Percentiles rank a stretch among this genome's conserved stretches.
phyloP scores from a whole-genome alignment of 2,797 vertebrate genomes.

The Cebuella pygmaea region DNA sequence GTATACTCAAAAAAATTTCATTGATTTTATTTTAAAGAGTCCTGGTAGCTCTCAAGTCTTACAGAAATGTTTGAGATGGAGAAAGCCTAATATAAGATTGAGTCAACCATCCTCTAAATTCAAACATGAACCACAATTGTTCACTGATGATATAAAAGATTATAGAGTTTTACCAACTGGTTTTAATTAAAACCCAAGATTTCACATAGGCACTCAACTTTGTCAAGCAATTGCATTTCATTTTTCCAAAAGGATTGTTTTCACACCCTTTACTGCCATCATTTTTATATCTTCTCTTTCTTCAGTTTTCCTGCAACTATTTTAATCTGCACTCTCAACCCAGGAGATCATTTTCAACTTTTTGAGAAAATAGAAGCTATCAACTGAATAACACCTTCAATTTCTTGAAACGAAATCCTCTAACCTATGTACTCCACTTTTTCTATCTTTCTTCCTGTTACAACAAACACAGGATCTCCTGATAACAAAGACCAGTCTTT shows the following conservation, averaged over 20 bases:
- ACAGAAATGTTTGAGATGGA: neutral
- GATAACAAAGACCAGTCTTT: neutral
- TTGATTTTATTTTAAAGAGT: slow-evolving; percentile 7
- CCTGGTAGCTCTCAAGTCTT: neutral
- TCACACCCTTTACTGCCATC: neutral
- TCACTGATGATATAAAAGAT: neutral
- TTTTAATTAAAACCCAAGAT: neutral
- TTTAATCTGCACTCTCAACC: neutral
- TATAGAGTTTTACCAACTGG: neutral
- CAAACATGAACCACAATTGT: neutral
- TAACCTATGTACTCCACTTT: neutral
- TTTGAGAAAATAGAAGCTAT: neutral
- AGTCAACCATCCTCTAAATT: neutral
- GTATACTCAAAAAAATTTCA: neutral
- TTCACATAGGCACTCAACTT: neutral
- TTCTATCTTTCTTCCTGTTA: neutral
- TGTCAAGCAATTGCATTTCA: neutral
- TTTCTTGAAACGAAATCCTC: neutral
- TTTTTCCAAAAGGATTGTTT: neutral
- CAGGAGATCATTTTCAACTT: neutral
- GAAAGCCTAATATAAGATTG: neutral
- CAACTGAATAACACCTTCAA: neutral
- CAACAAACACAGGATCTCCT: neutral
- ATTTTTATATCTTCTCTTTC: neutral
- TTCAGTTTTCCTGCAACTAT: neutral